phyloP scores from a whole-genome alignment of 2,113 vertebrate genomes.

The Microtus pennsylvanicus region DNA sequence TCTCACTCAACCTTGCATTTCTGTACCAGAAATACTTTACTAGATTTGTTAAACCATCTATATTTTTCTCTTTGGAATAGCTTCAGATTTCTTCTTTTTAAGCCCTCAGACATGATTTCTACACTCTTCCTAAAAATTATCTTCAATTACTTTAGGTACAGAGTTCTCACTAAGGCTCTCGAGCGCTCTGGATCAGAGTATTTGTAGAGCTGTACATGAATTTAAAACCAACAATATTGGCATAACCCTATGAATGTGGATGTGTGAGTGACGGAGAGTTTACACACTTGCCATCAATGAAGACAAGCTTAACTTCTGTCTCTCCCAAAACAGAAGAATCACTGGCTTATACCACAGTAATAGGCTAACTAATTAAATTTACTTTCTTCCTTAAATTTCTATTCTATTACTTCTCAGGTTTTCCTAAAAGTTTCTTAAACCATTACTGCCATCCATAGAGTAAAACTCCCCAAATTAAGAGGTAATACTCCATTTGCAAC shows the following conservation, averaged over 20 bases:
- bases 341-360: neutral
- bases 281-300: neutral
- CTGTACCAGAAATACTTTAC: constrained; percentile 8
- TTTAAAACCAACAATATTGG: neutral
- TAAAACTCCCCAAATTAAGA: constrained; percentile 25
- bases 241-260: neutral
- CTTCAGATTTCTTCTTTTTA: constrained; percentile 32
- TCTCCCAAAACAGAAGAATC: constrained; percentile 7
- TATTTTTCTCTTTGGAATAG: neutral
- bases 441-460: neutral
- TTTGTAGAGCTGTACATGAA: neutral
- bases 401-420: constrained; percentile 33
- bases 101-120: neutral
- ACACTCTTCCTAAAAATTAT: constrained; percentile 4
- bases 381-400: constrained; percentile 53
- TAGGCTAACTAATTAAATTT: constrained; percentile 6
- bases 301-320: neutral
- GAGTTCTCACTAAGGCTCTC: neutral
- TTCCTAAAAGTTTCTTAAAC: constrained; percentile 54
- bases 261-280: neutral
- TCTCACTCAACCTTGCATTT: neutral
- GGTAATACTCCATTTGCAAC: constrained; percentile 51
- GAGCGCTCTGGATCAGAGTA: neutral
- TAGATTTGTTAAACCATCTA: neutral
- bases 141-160: constrained; percentile 9